phyloP scores from a whole-genome alignment of 2,797 vertebrate species.

The Sebastes reedi region DNA sequence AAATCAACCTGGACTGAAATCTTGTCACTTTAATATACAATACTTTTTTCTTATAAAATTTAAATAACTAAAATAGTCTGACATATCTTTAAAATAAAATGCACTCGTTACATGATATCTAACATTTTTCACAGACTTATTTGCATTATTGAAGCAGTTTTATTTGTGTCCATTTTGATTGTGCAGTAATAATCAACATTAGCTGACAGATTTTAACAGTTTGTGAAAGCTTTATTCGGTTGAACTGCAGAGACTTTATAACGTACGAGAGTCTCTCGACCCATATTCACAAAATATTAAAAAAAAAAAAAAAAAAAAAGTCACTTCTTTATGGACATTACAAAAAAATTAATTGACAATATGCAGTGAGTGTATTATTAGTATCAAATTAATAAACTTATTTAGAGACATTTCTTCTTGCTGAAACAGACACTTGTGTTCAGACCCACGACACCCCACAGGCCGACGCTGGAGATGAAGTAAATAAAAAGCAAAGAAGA shows the following conservation, averaged over 20 bases:
- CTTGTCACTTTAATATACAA: too few species aligned
- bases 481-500: constrained; percentile 11
- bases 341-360: constrained; percentile 27
- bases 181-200: background rate
- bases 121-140: too few species aligned
- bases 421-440: constrained; percentile 18
- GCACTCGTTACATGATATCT: too few species aligned
- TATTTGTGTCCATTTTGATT: background rate
- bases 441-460: constrained; percentile 2
- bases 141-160: background rate
- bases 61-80: too few species aligned
- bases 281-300: constrained; percentile 21
- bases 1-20: too few species aligned
- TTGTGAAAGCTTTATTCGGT: constrained; percentile 47
- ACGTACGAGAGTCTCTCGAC: background rate
- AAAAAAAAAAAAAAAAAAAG: background rate
- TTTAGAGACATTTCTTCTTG: constrained; percentile 36
- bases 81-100: too few species aligned
- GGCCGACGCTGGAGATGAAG: constrained; percentile 2
- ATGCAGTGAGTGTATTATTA: constrained; percentile 53
- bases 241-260: constrained; percentile 12
- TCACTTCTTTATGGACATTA: constrained; percentile 15
- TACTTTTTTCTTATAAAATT: too few species aligned
- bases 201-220: background rate
- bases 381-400: constrained; percentile 64